Base-by-base conservation (phyloP, 1,140 invertebrate species). In the Myzus persicae region DNA sequence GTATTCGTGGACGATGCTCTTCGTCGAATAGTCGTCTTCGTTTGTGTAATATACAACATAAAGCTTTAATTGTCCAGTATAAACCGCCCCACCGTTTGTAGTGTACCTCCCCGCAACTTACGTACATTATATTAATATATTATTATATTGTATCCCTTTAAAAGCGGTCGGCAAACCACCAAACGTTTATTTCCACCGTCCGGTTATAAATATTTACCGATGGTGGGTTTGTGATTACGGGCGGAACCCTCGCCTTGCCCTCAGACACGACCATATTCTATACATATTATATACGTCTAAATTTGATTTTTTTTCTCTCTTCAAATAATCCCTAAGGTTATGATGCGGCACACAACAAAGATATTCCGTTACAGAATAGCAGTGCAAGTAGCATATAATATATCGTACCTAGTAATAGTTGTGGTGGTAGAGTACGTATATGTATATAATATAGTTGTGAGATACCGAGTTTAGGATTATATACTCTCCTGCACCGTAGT, bases 391-490 rank as follows among this genome's bases (percentile, higher is more conserved):
- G 84, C 38, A n/a, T 46, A n/a, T n/a, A 31, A 40, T 31, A 40
- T 42, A 87, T 40, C 26, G 26, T 76, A 76, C n/a, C 84, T 46
- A 36, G 87, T 51, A 88, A 48, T 36, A 88, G n/a, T 51, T n/a
- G 44, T 88, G n/a, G 31, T n/a, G 48, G 59, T n/a, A n/a, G 14
- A 76, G 59, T n/a, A n/a, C 9, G 24, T 67, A 38, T 22, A 38
- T 24, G 9, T 38, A 24, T 24, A 82, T 40, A 40, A 22, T 82
- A 82, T 40, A 38, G 82, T 42, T 31, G 89, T 90, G 54, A 90
- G 89, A 90, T 90, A 90, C 89, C 40, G 89, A 38, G 87, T 40
- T 89, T 31, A 89, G 87, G 87, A 89, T 89, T 89, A 54, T 51
- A 38, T 89, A 88, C 26, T 51, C 22, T 54, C 0, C 36, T 42